Percentiles rank a stretch among this genome's conserved stretches.
Evolutionary conservation across 2,113 vertebrate species (phyloP).

Genomic region (Tilapia sparmanii): DNA sequence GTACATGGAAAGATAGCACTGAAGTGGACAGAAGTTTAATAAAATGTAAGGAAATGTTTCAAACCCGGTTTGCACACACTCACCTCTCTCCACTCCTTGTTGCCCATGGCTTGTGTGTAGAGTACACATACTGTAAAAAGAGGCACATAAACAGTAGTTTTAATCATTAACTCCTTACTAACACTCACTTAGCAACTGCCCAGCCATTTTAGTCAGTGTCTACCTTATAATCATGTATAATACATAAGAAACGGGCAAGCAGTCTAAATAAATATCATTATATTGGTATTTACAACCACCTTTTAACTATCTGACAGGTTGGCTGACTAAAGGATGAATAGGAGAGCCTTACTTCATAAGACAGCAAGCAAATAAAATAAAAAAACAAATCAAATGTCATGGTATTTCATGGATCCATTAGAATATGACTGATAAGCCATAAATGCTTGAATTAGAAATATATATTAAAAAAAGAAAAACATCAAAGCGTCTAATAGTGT

Average conservation of each 20-base stretch:
- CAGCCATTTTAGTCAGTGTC: not conserved
- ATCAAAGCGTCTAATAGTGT: constrained; percentile 24
- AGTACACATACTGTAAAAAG: constrained; percentile 89
- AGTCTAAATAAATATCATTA: not conserved
- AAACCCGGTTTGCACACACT: not conserved
- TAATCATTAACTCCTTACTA: not conserved
- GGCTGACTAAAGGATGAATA: not conserved
- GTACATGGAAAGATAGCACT: rapidly evolving
- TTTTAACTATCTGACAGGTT: not conserved
- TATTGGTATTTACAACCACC: not conserved
- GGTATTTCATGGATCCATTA: not conserved
- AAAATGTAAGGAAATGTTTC: not conserved
- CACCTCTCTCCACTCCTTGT: constrained; percentile 99
- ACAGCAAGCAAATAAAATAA: not conserved
- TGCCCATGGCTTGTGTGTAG: constrained; percentile 92
- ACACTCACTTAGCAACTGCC: not conserved
- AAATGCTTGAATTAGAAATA: not conserved
- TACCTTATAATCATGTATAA: not conserved
- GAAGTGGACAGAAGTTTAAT: not conserved
- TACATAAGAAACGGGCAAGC: not conserved
- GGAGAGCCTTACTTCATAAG: not conserved
- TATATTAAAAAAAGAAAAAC: not conserved
- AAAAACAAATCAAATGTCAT: not conserved
- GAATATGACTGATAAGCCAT: not conserved
- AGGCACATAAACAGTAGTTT: not conserved